A percentile compares a stretch with the other conserved stretches of the same genome.
Conservation (phyloP, 2,888 invertebrate species). For the Podotricha telesiphe region DNA sequence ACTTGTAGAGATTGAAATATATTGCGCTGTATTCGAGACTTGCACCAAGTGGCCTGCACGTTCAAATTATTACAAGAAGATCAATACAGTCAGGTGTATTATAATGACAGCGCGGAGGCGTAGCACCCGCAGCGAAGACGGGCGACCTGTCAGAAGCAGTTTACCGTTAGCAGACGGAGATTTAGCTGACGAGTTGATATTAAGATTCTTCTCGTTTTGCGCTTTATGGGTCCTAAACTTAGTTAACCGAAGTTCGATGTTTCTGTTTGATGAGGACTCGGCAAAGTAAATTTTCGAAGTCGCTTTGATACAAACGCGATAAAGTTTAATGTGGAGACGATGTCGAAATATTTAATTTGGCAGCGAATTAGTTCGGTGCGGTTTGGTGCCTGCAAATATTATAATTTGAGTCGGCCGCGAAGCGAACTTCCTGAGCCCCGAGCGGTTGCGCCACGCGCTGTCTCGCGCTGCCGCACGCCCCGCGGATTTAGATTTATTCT, state of each 20-base stretch:
- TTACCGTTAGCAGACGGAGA: conserved; percentile 51
- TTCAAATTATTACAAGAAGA: neutral
- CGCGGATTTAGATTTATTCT: conserved; percentile 19
- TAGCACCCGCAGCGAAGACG: neutral
- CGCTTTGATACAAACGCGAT: conserved; percentile 62
- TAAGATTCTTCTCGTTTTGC: conserved; percentile 62
- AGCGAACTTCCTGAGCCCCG: conserved; percentile 32
- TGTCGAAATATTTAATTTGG: conserved; percentile 53
- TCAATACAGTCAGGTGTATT: neutral
- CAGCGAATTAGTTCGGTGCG: conserved; percentile 46
- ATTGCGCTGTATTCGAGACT: neutral
- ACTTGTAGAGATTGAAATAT: neutral
- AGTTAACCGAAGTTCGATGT: conserved; percentile 63
- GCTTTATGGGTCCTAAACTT: conserved; percentile 65
- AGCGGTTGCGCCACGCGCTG: conserved; percentile 21
- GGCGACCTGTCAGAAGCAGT: conserved; percentile 43
- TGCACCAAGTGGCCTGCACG: no score
- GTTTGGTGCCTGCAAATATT: conserved; percentile 50
- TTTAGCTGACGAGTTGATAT: conserved; percentile 52
- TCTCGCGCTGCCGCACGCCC: conserved; percentile 9
- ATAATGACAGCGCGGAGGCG: neutral
- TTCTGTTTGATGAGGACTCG: conserved; percentile 65
- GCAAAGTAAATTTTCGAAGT: conserved; percentile 60
- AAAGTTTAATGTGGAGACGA: conserved; percentile 58
- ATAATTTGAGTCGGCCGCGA: conserved; percentile 44